A percentile compares a stretch with the other conserved stretches of the same genome.
These are phyloP conservation scores for Cheirogaleus major DNA, from an alignment of 2,797 vertebrate species.

Conservation along the genomic window DNA sequence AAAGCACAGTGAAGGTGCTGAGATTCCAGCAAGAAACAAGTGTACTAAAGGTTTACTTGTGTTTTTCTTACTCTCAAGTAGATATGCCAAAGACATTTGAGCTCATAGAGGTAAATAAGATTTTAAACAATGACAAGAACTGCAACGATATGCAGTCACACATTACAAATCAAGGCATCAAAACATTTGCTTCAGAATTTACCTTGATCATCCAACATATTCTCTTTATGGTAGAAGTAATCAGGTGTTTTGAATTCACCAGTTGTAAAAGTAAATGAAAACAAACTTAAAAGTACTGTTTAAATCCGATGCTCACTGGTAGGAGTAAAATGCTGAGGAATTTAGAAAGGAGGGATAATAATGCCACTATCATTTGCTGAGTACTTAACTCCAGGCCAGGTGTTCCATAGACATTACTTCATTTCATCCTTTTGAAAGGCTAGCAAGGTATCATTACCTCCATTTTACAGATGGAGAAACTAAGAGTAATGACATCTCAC, in stretches of 20 bases:
- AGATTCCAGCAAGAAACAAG: not conserved
- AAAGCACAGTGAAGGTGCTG: not conserved
- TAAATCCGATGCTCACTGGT: not conserved
- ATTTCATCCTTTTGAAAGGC: not conserved
- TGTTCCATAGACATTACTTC: constrained; percentile 38
- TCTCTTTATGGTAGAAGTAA: not conserved
- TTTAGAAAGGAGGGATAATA: not conserved
- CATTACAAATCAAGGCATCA: not conserved
- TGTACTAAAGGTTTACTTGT: not conserved
- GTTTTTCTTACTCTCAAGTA: not conserved
- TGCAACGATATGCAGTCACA: not conserved
- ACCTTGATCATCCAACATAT: not conserved
- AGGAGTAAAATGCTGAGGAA: not conserved
- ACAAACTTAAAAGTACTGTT: not conserved
- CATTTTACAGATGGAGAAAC: constrained; percentile 10
- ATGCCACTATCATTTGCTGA: not conserved
- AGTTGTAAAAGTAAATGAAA: constrained; percentile 34
- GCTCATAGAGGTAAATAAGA: not conserved
- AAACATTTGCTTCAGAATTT: not conserved
- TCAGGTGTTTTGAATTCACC: not conserved
- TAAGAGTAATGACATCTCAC: not conserved
- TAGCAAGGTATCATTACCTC: constrained; percentile 31
- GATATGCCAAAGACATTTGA: not conserved
- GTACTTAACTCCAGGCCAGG: not conserved
- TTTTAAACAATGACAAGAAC: not conserved